Percentiles rank a stretch among this genome's conserved stretches.
phyloP scores from a whole-genome alignment of 2,888 invertebrate genomes.

The Caenorhabditis sp. region DNA sequence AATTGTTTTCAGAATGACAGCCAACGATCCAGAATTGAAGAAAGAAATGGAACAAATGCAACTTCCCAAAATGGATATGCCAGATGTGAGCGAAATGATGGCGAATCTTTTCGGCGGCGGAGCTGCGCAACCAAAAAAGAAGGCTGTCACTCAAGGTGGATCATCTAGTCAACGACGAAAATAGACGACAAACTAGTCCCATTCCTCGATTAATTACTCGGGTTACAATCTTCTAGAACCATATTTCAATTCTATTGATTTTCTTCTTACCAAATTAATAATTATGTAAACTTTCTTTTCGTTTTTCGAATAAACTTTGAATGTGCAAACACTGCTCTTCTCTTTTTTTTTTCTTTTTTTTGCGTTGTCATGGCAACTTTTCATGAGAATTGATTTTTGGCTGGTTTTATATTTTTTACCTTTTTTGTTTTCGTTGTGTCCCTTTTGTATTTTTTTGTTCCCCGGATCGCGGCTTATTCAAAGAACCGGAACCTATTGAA shows the following conservation, averaged over 20 bases:
- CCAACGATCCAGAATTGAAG: conserved; percentile 89
- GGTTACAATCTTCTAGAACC: neutral
- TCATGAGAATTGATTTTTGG: neutral
- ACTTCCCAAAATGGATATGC: conserved; percentile 77
- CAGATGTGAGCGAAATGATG: conserved; percentile 80
- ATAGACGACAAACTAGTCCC: neutral
- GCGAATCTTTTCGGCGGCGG: conserved; percentile 8
- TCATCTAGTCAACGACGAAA: neutral
- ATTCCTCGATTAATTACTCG: neutral
- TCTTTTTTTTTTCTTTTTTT: no score
- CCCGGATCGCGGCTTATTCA: neutral
- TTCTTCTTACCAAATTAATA: neutral
- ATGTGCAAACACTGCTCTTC: neutral
- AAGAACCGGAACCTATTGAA: neutral
- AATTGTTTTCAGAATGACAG: conserved; percentile 75
- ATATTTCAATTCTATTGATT: neutral
- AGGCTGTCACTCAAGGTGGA: neutral
- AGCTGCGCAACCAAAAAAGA: conserved; percentile 3
- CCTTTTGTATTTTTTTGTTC: no score
- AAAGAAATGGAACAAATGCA: conserved; percentile 75
- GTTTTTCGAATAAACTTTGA: neutral
- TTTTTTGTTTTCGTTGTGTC: no score
- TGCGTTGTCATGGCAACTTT: neutral
- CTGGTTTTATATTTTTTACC: neutral
- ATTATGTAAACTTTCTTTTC: neutral